phyloP scores from a whole-genome alignment of 2,888 invertebrate species.

The Andricus quercusramuli region DNA sequence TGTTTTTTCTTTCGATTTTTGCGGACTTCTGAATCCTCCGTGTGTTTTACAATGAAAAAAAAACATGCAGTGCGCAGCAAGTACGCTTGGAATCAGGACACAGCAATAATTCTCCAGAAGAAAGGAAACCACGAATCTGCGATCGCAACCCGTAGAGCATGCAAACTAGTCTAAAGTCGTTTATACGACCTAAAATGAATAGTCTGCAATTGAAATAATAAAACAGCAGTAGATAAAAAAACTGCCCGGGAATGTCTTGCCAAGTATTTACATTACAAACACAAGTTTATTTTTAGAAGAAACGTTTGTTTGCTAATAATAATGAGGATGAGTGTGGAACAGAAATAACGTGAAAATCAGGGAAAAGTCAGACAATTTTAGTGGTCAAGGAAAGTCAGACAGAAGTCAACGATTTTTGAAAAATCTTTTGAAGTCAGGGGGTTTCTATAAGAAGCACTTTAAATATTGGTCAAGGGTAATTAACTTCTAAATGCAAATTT shows the following conservation, averaged over 20 bases:
- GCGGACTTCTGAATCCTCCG: not conserved
- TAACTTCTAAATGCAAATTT: no score
- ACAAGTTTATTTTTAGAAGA: not conserved
- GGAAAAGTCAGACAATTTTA: no score
- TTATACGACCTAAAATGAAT: not conserved
- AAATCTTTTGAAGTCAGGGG: no score
- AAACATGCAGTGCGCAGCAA: not conserved
- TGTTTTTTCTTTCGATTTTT: not conserved
- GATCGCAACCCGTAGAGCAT: constrained; percentile 16
- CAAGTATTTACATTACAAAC: not conserved
- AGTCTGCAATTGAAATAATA: constrained; percentile 31
- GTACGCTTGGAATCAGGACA: constrained; percentile 29
- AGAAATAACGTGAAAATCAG: no score
- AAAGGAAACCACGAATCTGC: constrained; percentile 28
- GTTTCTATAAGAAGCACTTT: no score
- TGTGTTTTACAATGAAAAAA: not conserved
- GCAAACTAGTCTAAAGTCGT: constrained; percentile 38
- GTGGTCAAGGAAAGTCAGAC: no score
- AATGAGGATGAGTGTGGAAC: no score
- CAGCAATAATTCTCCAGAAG: constrained; percentile 34
- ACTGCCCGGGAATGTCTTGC: not conserved
- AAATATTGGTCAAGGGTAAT: no score
- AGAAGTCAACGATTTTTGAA: no score
- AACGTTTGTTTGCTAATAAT: not conserved
- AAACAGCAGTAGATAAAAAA: not conserved